Evolutionary conservation across 2,797 vertebrate genomes (phyloP).

Genomic region (Coranthus polyacanthus): DNA sequence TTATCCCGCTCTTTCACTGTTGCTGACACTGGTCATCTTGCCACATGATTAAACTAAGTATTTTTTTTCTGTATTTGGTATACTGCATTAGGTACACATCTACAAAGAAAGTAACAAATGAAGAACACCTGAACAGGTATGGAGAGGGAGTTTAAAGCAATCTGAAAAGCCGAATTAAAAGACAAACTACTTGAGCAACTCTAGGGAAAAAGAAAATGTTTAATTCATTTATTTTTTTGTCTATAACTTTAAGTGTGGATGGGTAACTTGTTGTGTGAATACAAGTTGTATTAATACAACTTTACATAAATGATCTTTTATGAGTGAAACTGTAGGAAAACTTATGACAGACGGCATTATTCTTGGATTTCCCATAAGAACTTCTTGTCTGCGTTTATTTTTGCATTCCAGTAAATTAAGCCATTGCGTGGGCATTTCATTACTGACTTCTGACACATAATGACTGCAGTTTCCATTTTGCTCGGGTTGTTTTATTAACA

Average conservation of each 20-base stretch:
- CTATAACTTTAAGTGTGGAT: no score
- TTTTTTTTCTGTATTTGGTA: constrained; percentile 20
- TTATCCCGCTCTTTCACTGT: constrained; percentile 48
- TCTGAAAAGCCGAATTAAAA: constrained; percentile 32
- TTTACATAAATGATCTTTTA: no score
- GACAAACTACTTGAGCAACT: no score
- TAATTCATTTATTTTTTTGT: no score
- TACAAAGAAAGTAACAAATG: constrained; percentile 14
- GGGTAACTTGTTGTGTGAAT: no score
- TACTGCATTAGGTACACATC: constrained; percentile 2
- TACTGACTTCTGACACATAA: constrained; percentile 17
- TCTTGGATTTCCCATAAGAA: constrained; percentile 12
- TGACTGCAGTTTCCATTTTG: constrained; percentile 31
- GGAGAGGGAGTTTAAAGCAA: constrained; percentile 27
- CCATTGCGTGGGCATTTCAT: constrained; percentile 35
- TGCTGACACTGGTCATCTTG: constrained; percentile 59
- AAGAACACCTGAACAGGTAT: constrained; percentile 49
- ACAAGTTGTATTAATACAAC: no score
- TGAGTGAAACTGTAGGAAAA: not conserved
- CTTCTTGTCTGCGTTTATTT: constrained; percentile 31
- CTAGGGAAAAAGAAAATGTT: no score
- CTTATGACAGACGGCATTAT: not conserved
- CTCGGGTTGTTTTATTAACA: constrained; percentile 40
- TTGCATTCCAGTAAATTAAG: constrained; percentile 29
- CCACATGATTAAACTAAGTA: constrained; percentile 42